Evolutionary conservation across 2,888 invertebrate species (phyloP), one percentile per base, ranked within the genome.

Genomic region (Drosophila multiciliata): DNA sequence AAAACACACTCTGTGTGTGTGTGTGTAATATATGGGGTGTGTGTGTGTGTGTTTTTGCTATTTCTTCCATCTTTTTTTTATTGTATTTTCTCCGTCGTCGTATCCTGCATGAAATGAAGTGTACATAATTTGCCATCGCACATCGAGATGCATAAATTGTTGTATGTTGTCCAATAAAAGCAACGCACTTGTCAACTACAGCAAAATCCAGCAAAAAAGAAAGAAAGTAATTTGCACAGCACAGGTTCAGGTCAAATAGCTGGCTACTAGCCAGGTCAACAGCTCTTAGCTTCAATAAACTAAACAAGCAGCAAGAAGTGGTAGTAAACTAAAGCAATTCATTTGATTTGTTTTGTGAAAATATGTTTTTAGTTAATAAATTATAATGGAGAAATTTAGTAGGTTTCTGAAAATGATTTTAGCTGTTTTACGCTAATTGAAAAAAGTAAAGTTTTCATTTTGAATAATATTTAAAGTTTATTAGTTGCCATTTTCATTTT

Each of bases 121-220:
- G 85, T 65, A 83, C 81, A 87, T 85, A 86, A 85, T 87, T 84
- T 83, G 84, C 73, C 72, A 71, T 29, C 80, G 67, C 74, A 82
- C 70, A 78, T 74, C 68, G 70, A 72, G 75, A 69, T 84, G 87
- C 87, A 86, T 86, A 85, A 87, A 86, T 86, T 86, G 68, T 29
- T 4, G 55, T 55, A 35, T 62, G 67, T 68, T 73, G 75, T 70
- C 57, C 81, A 87, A 86, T 86, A 87, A 86, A 87, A 87, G 85
- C 74, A 64, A 83, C 69, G 75, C 81, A 85, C 79, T 75, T 85
- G 88, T 86, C 88, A 87, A 83, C 82, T 63, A 66, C 73, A 75
- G 45, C 59, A 64, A 57, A n/a, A 59, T 11, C 23, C 20, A 26
- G 7, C n/a, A 48, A 26, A 53, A 40, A 23, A n/a, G 64, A 50